A percentile compares a stretch with the other conserved stretches of the same genome.
Conservation (phyloP, 2,113 vertebrate species). For the Tor tambroides region DNA sequence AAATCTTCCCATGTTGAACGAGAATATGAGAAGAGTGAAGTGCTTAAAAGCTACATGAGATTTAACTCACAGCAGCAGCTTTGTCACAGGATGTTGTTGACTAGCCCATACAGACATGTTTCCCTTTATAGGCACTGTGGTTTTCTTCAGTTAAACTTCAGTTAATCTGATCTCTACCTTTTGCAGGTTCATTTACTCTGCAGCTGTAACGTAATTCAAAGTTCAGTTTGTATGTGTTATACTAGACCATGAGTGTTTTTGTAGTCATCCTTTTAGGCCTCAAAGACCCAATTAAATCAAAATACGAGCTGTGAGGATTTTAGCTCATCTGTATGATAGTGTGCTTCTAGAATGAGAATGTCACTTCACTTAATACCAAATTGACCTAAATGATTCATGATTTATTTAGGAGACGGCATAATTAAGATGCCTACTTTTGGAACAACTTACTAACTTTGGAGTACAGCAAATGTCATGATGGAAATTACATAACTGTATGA, state of each 20-base stretch:
- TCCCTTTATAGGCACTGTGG: constrained; percentile 55
- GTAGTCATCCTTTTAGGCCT: background rate
- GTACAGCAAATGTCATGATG: background rate
- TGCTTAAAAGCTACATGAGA: background rate
- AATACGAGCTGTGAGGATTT: background rate
- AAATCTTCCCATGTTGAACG: background rate
- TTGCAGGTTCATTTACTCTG: background rate
- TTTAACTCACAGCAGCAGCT: background rate
- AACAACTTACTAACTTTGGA: background rate
- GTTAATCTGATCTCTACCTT: constrained; percentile 10
- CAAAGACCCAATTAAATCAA: background rate
- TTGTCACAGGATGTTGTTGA: constrained; percentile 52
- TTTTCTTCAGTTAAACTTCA: constrained; percentile 41
- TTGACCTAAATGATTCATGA: background rate
- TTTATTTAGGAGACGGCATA: background rate
- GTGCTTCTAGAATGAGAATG: background rate
- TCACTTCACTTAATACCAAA: background rate
- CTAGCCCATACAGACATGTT: constrained; percentile 34
- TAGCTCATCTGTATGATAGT: background rate
- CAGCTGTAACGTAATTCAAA: background rate
- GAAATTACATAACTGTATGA: background rate
- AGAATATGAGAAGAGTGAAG: background rate
- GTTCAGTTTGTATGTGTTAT: background rate
- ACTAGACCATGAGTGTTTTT: background rate
- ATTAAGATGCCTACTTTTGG: background rate